Conservation (phyloP, 2,113 vertebrate genomes). For the Callipepla californica region DNA sequence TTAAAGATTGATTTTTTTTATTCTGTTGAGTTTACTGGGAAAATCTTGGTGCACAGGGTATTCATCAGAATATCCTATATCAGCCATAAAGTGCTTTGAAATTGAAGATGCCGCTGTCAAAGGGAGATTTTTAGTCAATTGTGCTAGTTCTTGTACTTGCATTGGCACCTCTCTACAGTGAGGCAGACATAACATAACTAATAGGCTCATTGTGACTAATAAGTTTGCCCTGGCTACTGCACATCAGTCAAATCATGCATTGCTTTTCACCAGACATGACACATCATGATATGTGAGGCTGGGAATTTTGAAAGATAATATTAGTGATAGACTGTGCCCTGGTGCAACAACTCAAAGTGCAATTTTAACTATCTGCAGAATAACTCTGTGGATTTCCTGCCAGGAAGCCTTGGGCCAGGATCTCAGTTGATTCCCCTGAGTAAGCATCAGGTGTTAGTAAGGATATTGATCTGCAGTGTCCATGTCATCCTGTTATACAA, state of each 20-base stretch:
- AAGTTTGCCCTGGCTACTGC: slow-evolving; percentile 49
- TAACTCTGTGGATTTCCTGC: neutral
- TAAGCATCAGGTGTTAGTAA: neutral
- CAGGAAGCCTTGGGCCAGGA: slow-evolving; percentile 8
- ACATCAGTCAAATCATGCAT: slow-evolving; percentile 61
- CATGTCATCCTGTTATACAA: neutral
- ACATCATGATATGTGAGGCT: slow-evolving; percentile 67
- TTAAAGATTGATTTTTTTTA: neutral
- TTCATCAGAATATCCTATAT: neutral
- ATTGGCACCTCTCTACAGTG: neutral
- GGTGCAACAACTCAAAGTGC: slow-evolving; percentile 48
- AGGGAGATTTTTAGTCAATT: slow-evolving; percentile 2
- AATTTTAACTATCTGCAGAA: neutral
- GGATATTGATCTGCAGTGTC: neutral
- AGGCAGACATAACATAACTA: slow-evolving; percentile 57
- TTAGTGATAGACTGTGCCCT: slow-evolving; percentile 33
- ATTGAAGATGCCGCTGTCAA: neutral
- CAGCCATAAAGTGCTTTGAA: neutral
- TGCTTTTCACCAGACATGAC: slow-evolving; percentile 67
- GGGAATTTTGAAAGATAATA: slow-evolving; percentile 65
- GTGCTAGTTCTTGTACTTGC: neutral
- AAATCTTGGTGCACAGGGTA: neutral
- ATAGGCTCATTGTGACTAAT: slow-evolving; percentile 49
- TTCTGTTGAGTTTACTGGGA: neutral
- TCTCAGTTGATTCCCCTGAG: neutral